A percentile compares a stretch with the other conserved stretches of the same genome.
Conservation (phyloP, 2,797 vertebrate species). For the Eremophila alpestris region DNA sequence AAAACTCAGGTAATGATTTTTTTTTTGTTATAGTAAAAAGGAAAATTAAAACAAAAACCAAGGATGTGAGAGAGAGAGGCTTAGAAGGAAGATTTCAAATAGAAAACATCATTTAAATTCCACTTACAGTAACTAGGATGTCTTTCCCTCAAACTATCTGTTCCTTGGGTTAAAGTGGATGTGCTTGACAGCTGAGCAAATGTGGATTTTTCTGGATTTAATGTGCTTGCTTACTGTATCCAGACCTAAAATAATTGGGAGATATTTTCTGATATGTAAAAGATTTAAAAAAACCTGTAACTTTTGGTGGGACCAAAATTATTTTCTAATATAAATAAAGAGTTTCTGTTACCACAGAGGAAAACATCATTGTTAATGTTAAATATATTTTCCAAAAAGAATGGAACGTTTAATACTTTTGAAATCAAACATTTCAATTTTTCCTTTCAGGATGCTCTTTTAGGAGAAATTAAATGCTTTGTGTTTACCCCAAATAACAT, state of each 20-base stretch:
- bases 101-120: not conserved
- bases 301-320: not conserved
- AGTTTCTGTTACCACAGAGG: not conserved
- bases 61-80: not conserved
- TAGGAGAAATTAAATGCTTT: not conserved
- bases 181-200: not conserved
- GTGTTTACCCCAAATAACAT: not conserved
- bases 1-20: not conserved
- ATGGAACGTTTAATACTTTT: not conserved
- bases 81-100: not conserved
- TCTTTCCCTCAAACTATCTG: not conserved
- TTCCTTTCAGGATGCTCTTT: not conserved
- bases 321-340: not conserved
- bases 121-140: not conserved
- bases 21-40: not conserved
- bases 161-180: not conserved
- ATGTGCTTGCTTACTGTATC: not conserved
- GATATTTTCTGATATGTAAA: not conserved
- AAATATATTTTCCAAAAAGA: not conserved
- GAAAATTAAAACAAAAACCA: not conserved
- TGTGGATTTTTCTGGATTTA: not conserved
- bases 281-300: not conserved
- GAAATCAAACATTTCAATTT: not conserved
- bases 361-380: not conserved
- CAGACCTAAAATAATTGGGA: not conserved